Conservation (phyloP, 1,140 invertebrate genomes). For the Oppia nitens region DNA sequence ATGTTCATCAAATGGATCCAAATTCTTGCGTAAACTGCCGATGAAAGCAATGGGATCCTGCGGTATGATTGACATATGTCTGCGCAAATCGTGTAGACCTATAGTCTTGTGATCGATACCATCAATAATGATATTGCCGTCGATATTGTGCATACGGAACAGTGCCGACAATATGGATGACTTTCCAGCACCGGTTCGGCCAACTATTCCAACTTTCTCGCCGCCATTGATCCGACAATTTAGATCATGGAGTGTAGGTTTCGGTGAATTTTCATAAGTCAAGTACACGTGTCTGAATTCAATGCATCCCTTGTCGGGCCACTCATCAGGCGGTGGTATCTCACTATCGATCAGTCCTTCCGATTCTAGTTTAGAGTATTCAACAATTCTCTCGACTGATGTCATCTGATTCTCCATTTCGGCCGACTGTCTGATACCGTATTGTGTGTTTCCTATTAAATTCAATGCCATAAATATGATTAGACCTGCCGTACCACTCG, state of each 20-base stretch:
- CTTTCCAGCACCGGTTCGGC: conserved; percentile 36
- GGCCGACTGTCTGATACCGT: conserved; percentile 58
- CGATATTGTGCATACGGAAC: conserved; percentile 32
- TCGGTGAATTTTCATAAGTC: conserved; percentile 40
- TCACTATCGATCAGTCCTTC: conserved; percentile 35
- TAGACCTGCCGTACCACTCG: conserved; percentile 52
- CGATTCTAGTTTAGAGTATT: conserved; percentile 38
- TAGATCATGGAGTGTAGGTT: conserved; percentile 39
- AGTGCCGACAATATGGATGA: conserved; percentile 26
- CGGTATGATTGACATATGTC: conserved; percentile 33
- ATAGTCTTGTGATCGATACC: conserved; percentile 55
- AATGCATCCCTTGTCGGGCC: conserved; percentile 49
- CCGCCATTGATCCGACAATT: conserved; percentile 32
- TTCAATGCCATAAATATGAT: conserved; percentile 57
- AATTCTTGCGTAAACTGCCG: conserved; percentile 23
- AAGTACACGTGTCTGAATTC: conserved; percentile 46
- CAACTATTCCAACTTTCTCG: conserved; percentile 27
- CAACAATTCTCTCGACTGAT: conserved; percentile 48
- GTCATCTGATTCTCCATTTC: conserved; percentile 62
- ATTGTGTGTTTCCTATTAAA: conserved; percentile 29
- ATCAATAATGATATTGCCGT: conserved; percentile 59
- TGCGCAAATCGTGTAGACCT: conserved; percentile 30
- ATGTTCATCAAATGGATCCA: conserved; percentile 22
- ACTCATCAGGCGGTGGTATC: conserved; percentile 42
- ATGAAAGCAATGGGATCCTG: conserved; percentile 56